phyloP scores from a whole-genome alignment of 2,888 invertebrate genomes.

The Tipula confusa region DNA sequence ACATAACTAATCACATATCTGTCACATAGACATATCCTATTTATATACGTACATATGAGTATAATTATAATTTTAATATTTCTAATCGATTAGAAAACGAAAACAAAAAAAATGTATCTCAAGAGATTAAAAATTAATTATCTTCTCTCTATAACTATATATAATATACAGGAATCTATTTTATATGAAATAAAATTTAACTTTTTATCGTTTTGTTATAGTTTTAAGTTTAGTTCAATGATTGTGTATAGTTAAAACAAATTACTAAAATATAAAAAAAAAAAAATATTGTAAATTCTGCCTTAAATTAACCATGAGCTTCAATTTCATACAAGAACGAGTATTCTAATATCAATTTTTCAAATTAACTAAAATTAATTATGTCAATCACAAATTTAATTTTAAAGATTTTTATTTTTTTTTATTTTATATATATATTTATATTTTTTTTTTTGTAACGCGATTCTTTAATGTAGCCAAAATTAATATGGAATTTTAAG shows the following conservation, averaged over 20 bases:
- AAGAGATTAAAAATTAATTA: neutral
- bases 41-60: neutral
- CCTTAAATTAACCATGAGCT: slow-evolving; percentile 25
- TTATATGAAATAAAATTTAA: neutral
- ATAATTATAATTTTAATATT: neutral
- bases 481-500: neutral
- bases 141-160: neutral
- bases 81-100: neutral
- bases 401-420: neutral
- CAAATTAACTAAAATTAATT: neutral
- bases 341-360: neutral
- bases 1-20: neutral
- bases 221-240: neutral
- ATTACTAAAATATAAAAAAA: neutral
- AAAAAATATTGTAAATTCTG: neutral
- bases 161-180: slow-evolving; percentile 9
- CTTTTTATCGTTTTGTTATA: neutral
- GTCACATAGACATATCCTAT: neutral
- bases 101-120: neutral
- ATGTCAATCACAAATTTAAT: neutral
- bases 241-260: neutral
- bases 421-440: neutral
- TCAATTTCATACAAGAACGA: slow-evolving; percentile 7
- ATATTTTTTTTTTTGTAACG: neutral
- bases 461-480: neutral